Percentiles rank a stretch among this genome's conserved stretches.
Evolutionary conservation across 2,113 vertebrate species (phyloP).

Genomic region (Colius striatus): DNA sequence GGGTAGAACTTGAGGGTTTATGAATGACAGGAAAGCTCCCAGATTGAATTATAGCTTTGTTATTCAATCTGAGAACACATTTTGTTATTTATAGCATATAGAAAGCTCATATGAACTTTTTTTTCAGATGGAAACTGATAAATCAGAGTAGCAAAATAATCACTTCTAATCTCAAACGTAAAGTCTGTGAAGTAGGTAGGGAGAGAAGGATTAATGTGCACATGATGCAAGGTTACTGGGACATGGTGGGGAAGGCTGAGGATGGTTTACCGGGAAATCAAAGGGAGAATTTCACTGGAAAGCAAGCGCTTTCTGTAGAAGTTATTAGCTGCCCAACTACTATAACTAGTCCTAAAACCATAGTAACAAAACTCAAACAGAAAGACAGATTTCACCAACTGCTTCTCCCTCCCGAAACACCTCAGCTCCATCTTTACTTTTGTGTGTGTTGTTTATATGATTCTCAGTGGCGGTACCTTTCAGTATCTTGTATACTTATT

Average conservation of each 20-base stretch:
- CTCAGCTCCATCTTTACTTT: neutral
- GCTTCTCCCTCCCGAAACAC: neutral
- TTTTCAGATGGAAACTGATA: slow-evolving; percentile 63
- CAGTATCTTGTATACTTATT: neutral
- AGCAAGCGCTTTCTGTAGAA: slow-evolving; percentile 55
- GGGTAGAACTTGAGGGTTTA: slow-evolving; percentile 48
- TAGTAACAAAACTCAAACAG: slow-evolving; percentile 55
- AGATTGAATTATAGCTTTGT: slow-evolving; percentile 57
- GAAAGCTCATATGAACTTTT: slow-evolving; percentile 31
- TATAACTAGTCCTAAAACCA: slow-evolving; percentile 47
- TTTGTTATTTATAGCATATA: slow-evolving; percentile 70
- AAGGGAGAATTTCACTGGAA: slow-evolving; percentile 71
- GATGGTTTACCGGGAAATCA: slow-evolving; percentile 64
- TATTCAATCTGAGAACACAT: slow-evolving; percentile 53
- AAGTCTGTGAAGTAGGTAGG: slow-evolving; percentile 39
- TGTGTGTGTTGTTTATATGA: neutral
- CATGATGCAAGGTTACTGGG: slow-evolving; percentile 46
- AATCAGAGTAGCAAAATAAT: slow-evolving; percentile 70
- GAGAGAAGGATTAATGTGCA: slow-evolving; percentile 61
- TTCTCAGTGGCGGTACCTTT: neutral
- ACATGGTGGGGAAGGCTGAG: slow-evolving; percentile 38
- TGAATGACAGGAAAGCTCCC: slow-evolving; percentile 61
- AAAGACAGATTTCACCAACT: slow-evolving; percentile 11
- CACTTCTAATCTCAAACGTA: slow-evolving; percentile 65
- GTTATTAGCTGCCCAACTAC: slow-evolving; percentile 70